A percentile compares a stretch with the other conserved stretches of the same genome.
Conservation (phyloP, 2,797 vertebrate species). For the Sebastes cheni region DNA sequence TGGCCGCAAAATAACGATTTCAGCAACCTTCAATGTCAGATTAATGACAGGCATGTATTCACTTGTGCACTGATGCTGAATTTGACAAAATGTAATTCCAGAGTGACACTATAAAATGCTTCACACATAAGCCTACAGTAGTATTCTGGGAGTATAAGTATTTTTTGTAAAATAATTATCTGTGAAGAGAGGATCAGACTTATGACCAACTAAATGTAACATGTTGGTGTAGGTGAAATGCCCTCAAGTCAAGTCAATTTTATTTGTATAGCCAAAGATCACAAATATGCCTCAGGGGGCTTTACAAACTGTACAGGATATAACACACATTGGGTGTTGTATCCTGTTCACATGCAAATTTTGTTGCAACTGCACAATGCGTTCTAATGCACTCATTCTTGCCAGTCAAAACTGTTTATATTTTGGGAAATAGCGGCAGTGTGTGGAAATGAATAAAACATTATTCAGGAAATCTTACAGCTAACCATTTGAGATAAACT, state of each 20-base stretch:
- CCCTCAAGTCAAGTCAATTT: no score
- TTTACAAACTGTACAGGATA: no score
- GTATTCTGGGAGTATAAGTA: neutral
- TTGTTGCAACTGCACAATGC: neutral
- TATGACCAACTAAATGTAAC: no score
- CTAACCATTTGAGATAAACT: neutral
- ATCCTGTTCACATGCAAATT: neutral
- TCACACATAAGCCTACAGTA: neutral
- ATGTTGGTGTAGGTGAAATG: no score
- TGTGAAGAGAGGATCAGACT: no score
- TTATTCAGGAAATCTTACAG: rapidly evolving
- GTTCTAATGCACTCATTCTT: neutral
- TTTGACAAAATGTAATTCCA: neutral
- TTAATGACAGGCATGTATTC: neutral
- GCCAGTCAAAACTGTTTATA: neutral
- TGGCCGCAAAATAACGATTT: neutral
- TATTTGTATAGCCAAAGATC: no score
- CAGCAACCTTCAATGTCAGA: neutral
- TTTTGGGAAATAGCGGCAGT: neutral
- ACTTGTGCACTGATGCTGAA: neutral
- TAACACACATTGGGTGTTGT: no score
- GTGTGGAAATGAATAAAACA: neutral
- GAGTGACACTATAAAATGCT: neutral
- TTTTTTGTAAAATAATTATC: no score
- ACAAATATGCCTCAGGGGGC: no score